Percentiles rank a stretch among this genome's conserved stretches.
Conservation (phyloP, 92 coral and sea anemone species). For the Zoanthus sociatus region DNA sequence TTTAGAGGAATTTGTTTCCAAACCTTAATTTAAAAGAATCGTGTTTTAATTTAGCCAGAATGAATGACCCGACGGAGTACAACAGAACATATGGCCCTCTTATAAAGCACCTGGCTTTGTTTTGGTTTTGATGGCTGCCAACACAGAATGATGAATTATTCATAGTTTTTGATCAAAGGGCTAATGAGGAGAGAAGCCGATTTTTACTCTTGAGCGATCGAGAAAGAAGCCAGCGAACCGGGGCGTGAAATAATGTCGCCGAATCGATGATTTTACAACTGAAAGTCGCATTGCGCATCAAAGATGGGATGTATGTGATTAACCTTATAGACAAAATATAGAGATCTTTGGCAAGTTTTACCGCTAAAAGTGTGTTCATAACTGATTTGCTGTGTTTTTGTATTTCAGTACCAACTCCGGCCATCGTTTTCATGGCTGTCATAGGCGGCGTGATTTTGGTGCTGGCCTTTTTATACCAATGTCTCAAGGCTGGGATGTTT, state of each 20-base stretch:
- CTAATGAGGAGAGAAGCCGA: slow-evolving; percentile 51
- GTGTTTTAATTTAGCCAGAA: neutral
- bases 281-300: slow-evolving; percentile 19
- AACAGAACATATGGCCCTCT: slow-evolving; percentile 38
- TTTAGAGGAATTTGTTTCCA: neutral
- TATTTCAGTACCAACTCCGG: slow-evolving; percentile 98
- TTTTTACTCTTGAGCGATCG: slow-evolving; percentile 41
- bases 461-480: slow-evolving; percentile 88
- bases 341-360: neutral
- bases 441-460: slow-evolving; percentile 97
- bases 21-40: neutral
- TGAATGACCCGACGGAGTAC: neutral
- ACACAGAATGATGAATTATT: slow-evolving; percentile 34
- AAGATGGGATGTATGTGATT: slow-evolving; percentile 46
- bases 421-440: slow-evolving; percentile 99
- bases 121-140: slow-evolving; percentile 12
- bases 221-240: slow-evolving; percentile 37
- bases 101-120: slow-evolving; percentile 36
- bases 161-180: slow-evolving; percentile 50
- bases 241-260: slow-evolving; percentile 36
- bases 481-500: slow-evolving; percentile 95
- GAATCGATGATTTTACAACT: slow-evolving; percentile 40
- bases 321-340: neutral
- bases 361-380: neutral
- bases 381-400: slow-evolving; percentile 44